phyloP scores from a whole-genome alignment of 2,888 invertebrate species.

The Platycheirus rosarum region DNA sequence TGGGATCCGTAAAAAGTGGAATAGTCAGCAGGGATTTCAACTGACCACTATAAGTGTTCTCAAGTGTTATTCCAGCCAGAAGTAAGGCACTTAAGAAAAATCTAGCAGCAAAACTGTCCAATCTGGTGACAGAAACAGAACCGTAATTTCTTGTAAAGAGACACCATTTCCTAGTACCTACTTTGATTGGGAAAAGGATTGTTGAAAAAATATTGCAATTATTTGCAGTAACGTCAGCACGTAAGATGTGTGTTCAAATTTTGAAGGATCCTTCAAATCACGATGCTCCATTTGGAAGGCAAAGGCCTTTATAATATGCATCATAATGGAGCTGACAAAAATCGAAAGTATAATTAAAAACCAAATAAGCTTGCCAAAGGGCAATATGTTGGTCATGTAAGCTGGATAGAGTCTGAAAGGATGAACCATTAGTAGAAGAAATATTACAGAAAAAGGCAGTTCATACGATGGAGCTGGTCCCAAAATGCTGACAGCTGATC shows the following conservation, averaged over 20 bases:
- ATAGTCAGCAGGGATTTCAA: conserved; percentile 80
- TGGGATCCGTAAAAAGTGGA: conserved; percentile 78
- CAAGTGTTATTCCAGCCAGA: conserved; percentile 80
- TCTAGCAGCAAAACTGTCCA: conserved; percentile 77
- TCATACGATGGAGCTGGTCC: conserved; percentile 80
- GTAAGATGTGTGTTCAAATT: conserved; percentile 71
- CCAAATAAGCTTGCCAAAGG: conserved; percentile 78
- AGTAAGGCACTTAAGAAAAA: conserved; percentile 79
- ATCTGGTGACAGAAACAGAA: conserved; percentile 67
- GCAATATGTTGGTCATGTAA: conserved; percentile 79
- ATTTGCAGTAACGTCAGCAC: conserved; percentile 77
- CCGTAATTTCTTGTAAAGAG: too few species aligned
- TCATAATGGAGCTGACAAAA: conserved; percentile 76
- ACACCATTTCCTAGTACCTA: conserved; percentile 45
- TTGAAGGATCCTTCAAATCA: too few species aligned
- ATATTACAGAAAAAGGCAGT: too few species aligned
- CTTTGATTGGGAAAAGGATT: conserved; percentile 78
- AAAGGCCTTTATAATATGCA: conserved; percentile 77
- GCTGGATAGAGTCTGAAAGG: conserved; percentile 77
- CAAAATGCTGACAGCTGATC: conserved; percentile 80
- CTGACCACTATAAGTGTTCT: conserved; percentile 81
- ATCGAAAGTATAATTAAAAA: conserved; percentile 76
- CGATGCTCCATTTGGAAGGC: conserved; percentile 60
- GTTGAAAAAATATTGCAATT: conserved; percentile 80
- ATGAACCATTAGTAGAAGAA: background rate